Base-by-base conservation (phyloP, 2,888 invertebrate genomes). In the Rhagonycha lutea region DNA sequence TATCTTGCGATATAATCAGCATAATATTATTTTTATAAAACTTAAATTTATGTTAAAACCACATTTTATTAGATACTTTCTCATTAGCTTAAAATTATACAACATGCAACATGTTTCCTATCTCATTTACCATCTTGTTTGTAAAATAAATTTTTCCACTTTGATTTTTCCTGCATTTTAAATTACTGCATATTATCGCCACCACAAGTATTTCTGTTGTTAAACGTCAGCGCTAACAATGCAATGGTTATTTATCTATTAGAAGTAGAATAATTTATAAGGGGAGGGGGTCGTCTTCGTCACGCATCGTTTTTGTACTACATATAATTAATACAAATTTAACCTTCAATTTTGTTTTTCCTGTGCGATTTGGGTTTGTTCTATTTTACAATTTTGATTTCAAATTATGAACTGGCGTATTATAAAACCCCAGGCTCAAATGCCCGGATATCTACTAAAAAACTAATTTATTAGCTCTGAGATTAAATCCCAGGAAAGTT, bases 51-150 rank as follows among this genome's bases (percentile, higher is more conserved):
- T 65, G 63, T 65, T 65, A 65, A 65, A 24, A 65, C 63, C 26
- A n/a, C 63, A 14, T 65, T 65, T 65, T 65, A 65, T 65, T 65
- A 65, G 24, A 65, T 65, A 65, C 63, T 24, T 65, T 65, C 23
- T 65, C 26, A 62, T 47, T 47, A 47, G 47, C 47, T 47, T 47
- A 47, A 47, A 47, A 47, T 47, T 47, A n/a, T 47, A 47, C 47
- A 47, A 47, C 47, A 47, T 47, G 47, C 47, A n/a, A 47, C n/a
- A 47, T n/a, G 47, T n/a, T 47, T n/a, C 47, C n/a, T 47, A 47
- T 47, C 47, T 47, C 47, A 2, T n/a, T 47, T 47, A 47, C 47
- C 47, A 47, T 47, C 47, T 47, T 47, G 47, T 47, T 28, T n/a
- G 47, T 47, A 47, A 47, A 47, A 47, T 47, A 47, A 47, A 47